Evolutionary conservation across 1,140 invertebrate genomes (phyloP).

Genomic region (Drosophila insularis): DNA sequence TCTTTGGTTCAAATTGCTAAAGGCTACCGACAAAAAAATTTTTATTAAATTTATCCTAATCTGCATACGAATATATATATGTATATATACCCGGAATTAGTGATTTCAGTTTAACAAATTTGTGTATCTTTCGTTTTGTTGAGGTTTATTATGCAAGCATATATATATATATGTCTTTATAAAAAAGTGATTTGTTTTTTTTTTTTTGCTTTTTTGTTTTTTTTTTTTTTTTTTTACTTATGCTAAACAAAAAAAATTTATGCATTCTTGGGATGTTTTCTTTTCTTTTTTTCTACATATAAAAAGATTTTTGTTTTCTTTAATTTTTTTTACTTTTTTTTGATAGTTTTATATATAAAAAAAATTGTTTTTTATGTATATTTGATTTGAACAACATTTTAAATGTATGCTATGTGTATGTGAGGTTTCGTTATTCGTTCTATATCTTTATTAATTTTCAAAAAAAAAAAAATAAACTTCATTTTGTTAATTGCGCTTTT

Average conservation of each 20-base stretch:
- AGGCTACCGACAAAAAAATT: slow-evolving; percentile 1
- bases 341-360: slow-evolving; percentile 61
- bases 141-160: slow-evolving; percentile 10
- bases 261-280: slow-evolving; percentile 43
- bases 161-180: slow-evolving; percentile 32
- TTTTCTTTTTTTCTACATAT: slow-evolving; percentile 44
- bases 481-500: slow-evolving; percentile 51
- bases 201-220: slow-evolving; percentile 31
- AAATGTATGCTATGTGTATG: slow-evolving; percentile 59
- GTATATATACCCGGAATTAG: background rate
- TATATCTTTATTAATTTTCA: slow-evolving; percentile 38
- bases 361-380: slow-evolving; percentile 36
- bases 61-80: background rate
- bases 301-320: slow-evolving; percentile 44
- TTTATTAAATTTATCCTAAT: background rate
- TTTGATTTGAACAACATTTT: slow-evolving; percentile 69
- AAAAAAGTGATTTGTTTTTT: slow-evolving; percentile 45
- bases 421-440: slow-evolving; percentile 54
- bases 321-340: slow-evolving; percentile 42
- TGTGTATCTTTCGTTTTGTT: background rate
- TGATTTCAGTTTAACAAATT: background rate
- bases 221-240: slow-evolving; percentile 53
- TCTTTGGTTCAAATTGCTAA: slow-evolving; percentile 6
- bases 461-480: slow-evolving; percentile 47
- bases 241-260: slow-evolving; percentile 72